Percentiles rank a stretch among this genome's conserved stretches.
Conservation (phyloP, 2,113 vertebrate genomes). For the Indicator maculatus region DNA sequence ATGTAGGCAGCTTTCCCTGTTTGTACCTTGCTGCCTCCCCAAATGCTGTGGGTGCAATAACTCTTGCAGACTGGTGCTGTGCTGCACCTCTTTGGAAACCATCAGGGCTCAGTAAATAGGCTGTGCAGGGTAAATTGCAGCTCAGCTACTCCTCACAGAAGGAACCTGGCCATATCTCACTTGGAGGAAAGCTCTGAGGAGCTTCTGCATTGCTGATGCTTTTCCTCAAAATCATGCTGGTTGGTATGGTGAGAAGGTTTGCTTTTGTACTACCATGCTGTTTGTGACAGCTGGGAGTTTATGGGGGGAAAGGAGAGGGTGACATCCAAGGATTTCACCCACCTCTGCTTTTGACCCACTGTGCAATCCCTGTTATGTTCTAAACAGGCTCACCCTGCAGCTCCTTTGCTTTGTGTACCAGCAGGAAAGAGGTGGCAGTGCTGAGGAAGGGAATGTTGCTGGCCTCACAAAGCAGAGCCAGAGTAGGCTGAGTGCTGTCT, state of each 20-base stretch:
- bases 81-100: background rate
- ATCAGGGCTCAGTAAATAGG: background rate
- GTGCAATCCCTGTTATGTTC: background rate
- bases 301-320: background rate
- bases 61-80: background rate
- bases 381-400: background rate
- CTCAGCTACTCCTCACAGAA: background rate
- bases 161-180: background rate
- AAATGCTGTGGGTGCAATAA: background rate
- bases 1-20: background rate
- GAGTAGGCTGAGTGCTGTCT: background rate
- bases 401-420: background rate
- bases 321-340: background rate
- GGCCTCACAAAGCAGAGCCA: background rate
- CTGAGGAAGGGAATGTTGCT: background rate
- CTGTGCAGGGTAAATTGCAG: background rate
- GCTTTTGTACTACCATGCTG: rapidly evolving
- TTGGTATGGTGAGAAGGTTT: background rate
- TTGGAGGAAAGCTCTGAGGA: background rate
- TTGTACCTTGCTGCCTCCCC: background rate
- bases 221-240: background rate
- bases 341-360: background rate
- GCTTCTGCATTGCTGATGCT: background rate
- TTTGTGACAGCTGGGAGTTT: background rate
- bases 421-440: background rate